phyloP scores from a whole-genome alignment of 2,113 vertebrate species.

The Centrocercus urophasianus region DNA sequence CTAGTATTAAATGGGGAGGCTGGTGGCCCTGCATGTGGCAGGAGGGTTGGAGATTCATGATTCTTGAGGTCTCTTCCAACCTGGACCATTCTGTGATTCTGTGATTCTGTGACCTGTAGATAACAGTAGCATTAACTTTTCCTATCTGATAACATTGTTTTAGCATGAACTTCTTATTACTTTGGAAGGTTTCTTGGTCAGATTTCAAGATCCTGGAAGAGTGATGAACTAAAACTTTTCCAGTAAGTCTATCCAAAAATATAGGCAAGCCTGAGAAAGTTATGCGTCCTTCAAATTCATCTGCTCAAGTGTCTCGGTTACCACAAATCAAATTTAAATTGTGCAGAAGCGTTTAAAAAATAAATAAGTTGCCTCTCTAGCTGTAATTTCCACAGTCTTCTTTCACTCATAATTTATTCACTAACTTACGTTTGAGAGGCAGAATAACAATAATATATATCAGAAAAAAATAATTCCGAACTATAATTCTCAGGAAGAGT shows the following conservation, averaged over 20 bases:
- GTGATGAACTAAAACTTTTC: neutral
- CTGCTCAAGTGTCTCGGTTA: neutral
- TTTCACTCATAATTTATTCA: neutral
- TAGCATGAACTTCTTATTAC: neutral
- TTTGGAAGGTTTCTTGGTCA: neutral
- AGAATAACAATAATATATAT: neutral
- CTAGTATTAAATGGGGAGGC: too few species aligned
- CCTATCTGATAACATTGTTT: conserved; percentile 15
- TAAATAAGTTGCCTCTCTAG: neutral
- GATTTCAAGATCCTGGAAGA: conserved; percentile 5
- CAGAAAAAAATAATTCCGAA: neutral
- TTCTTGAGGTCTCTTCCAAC: too few species aligned
- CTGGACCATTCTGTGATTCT: too few species aligned
- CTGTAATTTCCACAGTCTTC: neutral
- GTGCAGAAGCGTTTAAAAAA: neutral
- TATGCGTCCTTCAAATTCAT: neutral
- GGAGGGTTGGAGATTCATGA: too few species aligned
- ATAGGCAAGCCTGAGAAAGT: neutral
- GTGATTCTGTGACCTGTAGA: neutral
- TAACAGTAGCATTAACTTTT: conserved; percentile 26
- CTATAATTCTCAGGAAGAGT: neutral
- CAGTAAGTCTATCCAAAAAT: conserved; percentile 5
- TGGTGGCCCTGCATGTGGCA: too few species aligned
- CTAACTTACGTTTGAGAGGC: neutral
- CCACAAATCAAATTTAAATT: conserved; percentile 11